phyloP scores from a whole-genome alignment of 2,797 vertebrate species.

The Gadopsis marmoratus region DNA sequence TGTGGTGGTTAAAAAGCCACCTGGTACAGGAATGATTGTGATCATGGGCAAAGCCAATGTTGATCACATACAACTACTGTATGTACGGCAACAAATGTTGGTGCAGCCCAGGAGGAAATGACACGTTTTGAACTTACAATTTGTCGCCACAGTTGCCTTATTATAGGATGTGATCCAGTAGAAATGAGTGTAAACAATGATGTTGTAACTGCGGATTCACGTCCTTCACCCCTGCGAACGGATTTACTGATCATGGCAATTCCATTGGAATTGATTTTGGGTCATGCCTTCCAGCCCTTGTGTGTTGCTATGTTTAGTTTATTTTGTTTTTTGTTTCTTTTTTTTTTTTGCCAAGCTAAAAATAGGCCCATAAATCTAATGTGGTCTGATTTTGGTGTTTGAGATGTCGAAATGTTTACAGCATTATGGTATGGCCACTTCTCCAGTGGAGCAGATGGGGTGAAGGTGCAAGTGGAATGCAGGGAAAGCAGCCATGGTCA shows the following conservation, averaged over 20 bases:
- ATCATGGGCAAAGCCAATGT: background rate
- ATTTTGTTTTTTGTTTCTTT: background rate
- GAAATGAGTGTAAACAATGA: background rate
- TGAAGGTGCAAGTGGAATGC: constrained; percentile 1
- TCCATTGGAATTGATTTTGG: background rate
- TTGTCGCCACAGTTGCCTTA: constrained; percentile 31
- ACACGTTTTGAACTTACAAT: background rate
- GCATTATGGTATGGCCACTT: background rate
- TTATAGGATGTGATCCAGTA: constrained; percentile 8
- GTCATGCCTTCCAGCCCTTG: background rate
- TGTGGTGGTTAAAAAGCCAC: background rate
- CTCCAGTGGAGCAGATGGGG: background rate
- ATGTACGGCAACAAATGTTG: background rate
- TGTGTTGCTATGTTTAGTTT: background rate
- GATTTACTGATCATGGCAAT: background rate
- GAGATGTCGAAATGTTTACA: constrained; percentile 16
- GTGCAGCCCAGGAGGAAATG: background rate
- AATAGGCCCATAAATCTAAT: no score
- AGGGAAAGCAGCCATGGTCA: constrained; percentile 1
- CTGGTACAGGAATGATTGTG: background rate
- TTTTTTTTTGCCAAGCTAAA: background rate
- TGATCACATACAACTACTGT: background rate
- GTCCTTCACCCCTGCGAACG: no score
- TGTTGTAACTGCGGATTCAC: background rate
- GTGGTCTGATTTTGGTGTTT: background rate